A percentile compares a stretch with the other conserved stretches of the same genome.
Conservation (phyloP, 2,797 vertebrate genomes). For the Ambastaia sidthimunki region DNA sequence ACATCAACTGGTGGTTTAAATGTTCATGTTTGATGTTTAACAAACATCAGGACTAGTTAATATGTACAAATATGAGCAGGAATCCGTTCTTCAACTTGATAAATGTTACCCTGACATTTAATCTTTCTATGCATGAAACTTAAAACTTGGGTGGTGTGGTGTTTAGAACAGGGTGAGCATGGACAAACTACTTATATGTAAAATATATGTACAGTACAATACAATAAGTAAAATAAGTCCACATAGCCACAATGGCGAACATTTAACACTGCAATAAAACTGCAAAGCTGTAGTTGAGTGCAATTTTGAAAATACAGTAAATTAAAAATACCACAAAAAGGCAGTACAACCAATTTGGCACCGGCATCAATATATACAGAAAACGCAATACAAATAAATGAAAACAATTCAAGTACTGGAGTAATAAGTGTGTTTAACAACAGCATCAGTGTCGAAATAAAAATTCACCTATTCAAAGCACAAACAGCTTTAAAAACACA, state of each 20-base stretch:
- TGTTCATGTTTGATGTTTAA: not conserved
- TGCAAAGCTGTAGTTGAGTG: not conserved
- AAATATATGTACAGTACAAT: constrained; percentile 7
- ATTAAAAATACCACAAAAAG: not conserved
- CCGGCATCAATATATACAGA: constrained; percentile 3
- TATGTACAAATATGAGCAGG: not conserved
- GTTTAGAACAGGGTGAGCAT: not conserved
- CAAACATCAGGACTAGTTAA: not conserved
- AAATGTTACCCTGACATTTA: not conserved
- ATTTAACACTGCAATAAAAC: not conserved
- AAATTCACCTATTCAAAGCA: not conserved
- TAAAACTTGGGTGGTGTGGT: not conserved
- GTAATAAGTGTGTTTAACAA: constrained; percentile 8
- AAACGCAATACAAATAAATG: not conserved
- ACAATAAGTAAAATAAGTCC: not conserved
- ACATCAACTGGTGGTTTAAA: not conserved
- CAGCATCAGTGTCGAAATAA: not conserved
- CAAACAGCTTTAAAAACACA: not conserved
- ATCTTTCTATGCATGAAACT: not conserved
- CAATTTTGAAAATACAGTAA: not conserved
- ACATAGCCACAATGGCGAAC: not conserved
- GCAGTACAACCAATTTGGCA: constrained; percentile 9
- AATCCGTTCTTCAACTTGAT: not conserved
- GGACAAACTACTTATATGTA: not conserved
- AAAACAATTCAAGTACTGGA: constrained; percentile 22